Conservation (phyloP, 2,797 vertebrate species). For the Sternotherus odoratus region DNA sequence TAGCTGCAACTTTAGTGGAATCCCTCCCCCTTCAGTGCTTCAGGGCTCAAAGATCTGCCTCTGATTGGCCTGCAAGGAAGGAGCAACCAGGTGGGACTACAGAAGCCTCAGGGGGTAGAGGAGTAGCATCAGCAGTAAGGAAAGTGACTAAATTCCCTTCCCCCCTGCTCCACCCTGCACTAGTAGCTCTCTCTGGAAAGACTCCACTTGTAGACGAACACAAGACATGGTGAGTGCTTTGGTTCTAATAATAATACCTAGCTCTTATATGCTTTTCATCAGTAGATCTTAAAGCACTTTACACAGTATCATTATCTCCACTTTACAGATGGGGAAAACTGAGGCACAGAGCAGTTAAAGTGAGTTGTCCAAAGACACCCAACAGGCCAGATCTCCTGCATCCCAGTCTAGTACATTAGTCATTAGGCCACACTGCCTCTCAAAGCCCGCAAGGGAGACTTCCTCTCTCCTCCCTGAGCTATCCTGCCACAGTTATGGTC, state of each 20-base stretch:
- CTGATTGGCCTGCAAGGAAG: neutral
- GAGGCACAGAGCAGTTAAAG: neutral
- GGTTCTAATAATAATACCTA: neutral
- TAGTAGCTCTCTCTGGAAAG: neutral
- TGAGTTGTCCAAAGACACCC: neutral
- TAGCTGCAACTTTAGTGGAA: neutral
- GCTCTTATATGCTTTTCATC: neutral
- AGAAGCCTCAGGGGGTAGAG: neutral
- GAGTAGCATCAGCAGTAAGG: conserved; percentile 20
- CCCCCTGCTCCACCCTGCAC: accelerated
- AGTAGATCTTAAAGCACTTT: neutral
- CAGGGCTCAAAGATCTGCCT: neutral
- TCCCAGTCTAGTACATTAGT: neutral
- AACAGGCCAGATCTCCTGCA: neutral
- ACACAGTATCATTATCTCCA: neutral
- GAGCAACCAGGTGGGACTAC: neutral
- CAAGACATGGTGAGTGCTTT: neutral
- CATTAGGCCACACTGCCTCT: neutral
- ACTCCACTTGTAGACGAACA: too few species aligned
- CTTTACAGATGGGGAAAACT: neutral
- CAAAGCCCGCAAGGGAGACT: neutral
- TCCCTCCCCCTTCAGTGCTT: neutral
- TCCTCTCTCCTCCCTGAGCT: neutral
- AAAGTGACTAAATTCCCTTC: neutral
- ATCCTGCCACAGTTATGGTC: neutral